Conservation (phyloP, 2,113 vertebrate species). For the Neogobius melanostomus region DNA sequence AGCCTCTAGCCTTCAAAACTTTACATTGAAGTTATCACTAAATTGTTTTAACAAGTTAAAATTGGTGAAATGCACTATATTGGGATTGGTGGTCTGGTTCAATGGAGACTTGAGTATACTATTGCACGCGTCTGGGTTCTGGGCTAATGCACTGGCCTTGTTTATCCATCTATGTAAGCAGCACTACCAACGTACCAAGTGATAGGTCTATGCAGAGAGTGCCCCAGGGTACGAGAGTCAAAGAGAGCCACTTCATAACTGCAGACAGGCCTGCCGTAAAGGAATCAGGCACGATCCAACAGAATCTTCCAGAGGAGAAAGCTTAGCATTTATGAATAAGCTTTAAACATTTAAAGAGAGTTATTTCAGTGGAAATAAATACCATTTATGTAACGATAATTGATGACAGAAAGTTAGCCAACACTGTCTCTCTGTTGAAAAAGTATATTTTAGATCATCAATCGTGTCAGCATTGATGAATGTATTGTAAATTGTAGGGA, state of each 20-base stretch:
- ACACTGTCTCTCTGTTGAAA: no score
- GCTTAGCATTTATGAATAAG: not conserved
- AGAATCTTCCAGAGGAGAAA: slow-evolving; percentile 9
- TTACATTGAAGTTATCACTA: not conserved
- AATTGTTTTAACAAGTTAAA: not conserved
- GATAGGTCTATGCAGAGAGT: slow-evolving; percentile 13
- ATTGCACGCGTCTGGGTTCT: not conserved
- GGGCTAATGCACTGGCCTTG: not conserved
- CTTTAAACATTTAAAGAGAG: no score
- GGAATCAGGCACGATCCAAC: slow-evolving; percentile 34
- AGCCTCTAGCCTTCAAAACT: not conserved
- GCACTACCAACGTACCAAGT: slow-evolving; percentile 13
- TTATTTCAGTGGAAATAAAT: not conserved
- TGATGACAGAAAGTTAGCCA: no score
- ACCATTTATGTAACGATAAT: no score
- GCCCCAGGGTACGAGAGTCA: slow-evolving; percentile 30
- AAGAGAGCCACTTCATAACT: slow-evolving; percentile 36
- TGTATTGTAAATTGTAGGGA: no score
- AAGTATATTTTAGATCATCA: no score
- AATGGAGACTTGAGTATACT: not conserved
- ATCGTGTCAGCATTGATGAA: no score
- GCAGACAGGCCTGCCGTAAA: slow-evolving; percentile 38
- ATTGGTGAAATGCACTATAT: not conserved
- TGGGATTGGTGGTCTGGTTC: not conserved
- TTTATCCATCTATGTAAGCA: slow-evolving; percentile 16